A percentile compares a stretch with the other conserved stretches of the same genome.
phyloP scores from a whole-genome alignment of 2,113 vertebrate genomes.

The Oncorhynchus nerka region DNA sequence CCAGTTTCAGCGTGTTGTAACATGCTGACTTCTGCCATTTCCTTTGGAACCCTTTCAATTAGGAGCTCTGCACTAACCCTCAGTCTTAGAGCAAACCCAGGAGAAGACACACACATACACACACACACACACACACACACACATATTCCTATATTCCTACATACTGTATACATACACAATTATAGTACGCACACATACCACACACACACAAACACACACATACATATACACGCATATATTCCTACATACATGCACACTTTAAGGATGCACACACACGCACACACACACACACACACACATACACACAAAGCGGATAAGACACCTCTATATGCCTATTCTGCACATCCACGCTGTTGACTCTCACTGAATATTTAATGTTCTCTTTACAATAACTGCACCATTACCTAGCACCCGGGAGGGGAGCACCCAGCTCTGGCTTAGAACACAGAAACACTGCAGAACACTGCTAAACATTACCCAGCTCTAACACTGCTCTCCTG shows the following conservation, averaged over 20 bases:
- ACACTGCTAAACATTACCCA: not conserved
- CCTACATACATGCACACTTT: not conserved
- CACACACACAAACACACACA: slow-evolving; percentile 10
- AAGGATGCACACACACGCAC: not conserved
- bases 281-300: not conserved
- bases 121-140: slow-evolving; percentile 30
- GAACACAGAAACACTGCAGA: slow-evolving; percentile 54
- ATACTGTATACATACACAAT: slow-evolving; percentile 29
- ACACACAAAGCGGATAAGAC: slow-evolving; percentile 42
- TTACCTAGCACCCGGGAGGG: slow-evolving; percentile 56
- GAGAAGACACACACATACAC: slow-evolving; percentile 31
- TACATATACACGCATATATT: slow-evolving; percentile 13
- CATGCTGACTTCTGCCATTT: slow-evolving; percentile 69
- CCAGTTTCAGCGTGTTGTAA: slow-evolving; percentile 58
- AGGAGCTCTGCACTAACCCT: slow-evolving; percentile 64
- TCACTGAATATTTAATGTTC: slow-evolving; percentile 72
- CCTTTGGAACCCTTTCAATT: slow-evolving; percentile 77
- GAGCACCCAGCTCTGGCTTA: slow-evolving; percentile 50
- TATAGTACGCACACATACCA: slow-evolving; percentile 30
- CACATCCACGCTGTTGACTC: slow-evolving; percentile 67
- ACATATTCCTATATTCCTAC: not conserved
- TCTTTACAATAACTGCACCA: slow-evolving; percentile 73
- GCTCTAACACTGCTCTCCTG: too few relatives aligned
- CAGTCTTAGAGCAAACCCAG: slow-evolving; percentile 53
- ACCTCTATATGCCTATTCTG: slow-evolving; percentile 62